Conservation (phyloP, 2,888 invertebrate genomes). For the Leptothorax acervorum region DNA sequence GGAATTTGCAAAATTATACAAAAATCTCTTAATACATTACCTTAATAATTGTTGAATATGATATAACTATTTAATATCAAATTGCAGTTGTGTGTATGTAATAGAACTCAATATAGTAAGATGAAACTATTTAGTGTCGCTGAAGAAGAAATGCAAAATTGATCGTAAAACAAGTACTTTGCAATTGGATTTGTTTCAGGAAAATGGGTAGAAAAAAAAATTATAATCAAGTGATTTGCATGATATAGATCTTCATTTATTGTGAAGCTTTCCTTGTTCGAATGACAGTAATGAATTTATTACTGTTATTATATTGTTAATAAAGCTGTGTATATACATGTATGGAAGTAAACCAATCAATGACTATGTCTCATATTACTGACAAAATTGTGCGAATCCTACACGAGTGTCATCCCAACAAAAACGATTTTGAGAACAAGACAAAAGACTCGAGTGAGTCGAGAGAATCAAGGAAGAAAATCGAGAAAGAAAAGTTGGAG, state of each 20-base stretch:
- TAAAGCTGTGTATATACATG: background rate
- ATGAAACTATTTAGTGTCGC: background rate
- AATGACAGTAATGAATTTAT: background rate
- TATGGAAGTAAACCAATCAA: background rate
- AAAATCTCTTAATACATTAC: background rate
- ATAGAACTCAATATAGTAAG: background rate
- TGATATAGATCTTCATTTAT: background rate
- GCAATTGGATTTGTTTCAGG: background rate
- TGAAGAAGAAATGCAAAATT: background rate
- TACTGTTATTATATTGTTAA: background rate
- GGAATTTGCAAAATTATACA: background rate
- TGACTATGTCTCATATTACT: constrained; percentile 14
- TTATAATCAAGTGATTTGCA: background rate
- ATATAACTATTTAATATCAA: background rate
- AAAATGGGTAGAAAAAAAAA: background rate
- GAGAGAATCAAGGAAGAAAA: background rate
- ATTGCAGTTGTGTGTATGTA: background rate
- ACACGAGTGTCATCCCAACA: constrained; percentile 26
- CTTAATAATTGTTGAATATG: background rate
- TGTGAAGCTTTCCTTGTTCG: background rate
- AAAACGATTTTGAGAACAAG: constrained; percentile 3
- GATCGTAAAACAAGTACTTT: background rate
- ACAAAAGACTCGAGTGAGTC: background rate
- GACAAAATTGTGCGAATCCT: constrained; percentile 62
- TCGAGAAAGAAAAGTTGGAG: constrained; percentile 44